Percentiles rank a stretch among this genome's conserved stretches.
Evolutionary conservation across 1,140 invertebrate genomes (phyloP).

Genomic region (Brachionus rubens): DNA sequence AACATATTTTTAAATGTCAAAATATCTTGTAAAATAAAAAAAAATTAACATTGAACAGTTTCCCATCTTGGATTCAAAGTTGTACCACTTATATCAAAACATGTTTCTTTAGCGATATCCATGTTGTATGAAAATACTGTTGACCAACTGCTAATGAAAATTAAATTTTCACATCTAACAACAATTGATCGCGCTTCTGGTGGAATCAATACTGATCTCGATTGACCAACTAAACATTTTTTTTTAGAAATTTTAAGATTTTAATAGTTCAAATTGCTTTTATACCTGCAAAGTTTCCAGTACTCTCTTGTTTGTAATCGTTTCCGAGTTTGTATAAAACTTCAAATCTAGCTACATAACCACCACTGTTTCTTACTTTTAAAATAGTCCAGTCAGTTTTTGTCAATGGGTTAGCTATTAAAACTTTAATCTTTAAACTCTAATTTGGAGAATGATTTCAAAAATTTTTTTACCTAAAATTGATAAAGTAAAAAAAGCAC

Average conservation of each 20-base stretch:
- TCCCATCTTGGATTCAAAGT: slow-evolving; percentile 12
- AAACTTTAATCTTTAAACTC: neutral
- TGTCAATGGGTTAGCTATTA: slow-evolving; percentile 6
- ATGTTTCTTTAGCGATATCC: neutral
- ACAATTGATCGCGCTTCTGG: slow-evolving; percentile 34
- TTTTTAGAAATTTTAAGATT: too few species aligned
- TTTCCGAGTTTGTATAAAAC: slow-evolving; percentile 4
- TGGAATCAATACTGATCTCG: slow-evolving; percentile 24
- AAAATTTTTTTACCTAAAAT: neutral
- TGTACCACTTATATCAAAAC: slow-evolving; percentile 18
- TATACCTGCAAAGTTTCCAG: slow-evolving; percentile 11
- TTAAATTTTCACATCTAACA: slow-evolving; percentile 38
- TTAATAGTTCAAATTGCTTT: neutral
- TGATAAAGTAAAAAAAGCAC: neutral
- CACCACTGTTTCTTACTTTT: slow-evolving; percentile 34
- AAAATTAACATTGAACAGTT: neutral
- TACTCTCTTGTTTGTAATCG: neutral
- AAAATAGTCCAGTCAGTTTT: slow-evolving; percentile 31
- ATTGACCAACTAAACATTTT: slow-evolving; percentile 15
- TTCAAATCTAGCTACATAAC: slow-evolving; percentile 43
- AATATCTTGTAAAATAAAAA: too few species aligned
- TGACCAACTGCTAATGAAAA: slow-evolving; percentile 36
- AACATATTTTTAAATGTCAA: too few species aligned
- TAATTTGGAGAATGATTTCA: too few species aligned
- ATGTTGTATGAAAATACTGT: slow-evolving; percentile 27